These are phyloP conservation scores for Acipenser oxyrinchus DNA, from an alignment of 2,797 vertebrate species.

Conservation along the genomic window DNA sequence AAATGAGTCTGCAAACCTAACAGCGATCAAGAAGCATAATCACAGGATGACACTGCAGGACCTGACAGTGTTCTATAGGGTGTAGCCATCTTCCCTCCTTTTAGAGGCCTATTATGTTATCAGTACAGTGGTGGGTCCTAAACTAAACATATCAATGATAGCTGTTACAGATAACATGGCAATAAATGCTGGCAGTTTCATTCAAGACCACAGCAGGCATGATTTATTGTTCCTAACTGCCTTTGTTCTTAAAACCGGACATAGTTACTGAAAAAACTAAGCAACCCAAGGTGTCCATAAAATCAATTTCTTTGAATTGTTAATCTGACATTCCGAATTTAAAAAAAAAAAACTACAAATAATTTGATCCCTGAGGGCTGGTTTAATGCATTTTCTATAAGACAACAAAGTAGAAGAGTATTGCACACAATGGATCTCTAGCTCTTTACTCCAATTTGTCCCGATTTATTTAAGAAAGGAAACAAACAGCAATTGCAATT, in stretches of 20 bases:
- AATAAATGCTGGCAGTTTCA: background rate
- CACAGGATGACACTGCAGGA: slow-evolving; percentile 6
- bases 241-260: slow-evolving; percentile 3
- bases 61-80: slow-evolving; percentile 9
- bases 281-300: background rate
- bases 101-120: slow-evolving; percentile 11
- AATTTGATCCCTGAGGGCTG: background rate
- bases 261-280: slow-evolving; percentile 10
- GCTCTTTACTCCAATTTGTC: no score
- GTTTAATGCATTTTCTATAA: no score
- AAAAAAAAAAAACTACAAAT: slow-evolving; percentile 4
- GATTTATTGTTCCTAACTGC: slow-evolving; percentile 12
- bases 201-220: slow-evolving; percentile 5
- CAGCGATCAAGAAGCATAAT: background rate
- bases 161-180: slow-evolving; percentile 10
- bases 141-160: slow-evolving; percentile 7
- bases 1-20: slow-evolving; percentile 11
- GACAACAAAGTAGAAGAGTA: no score
- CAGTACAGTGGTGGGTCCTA: slow-evolving; percentile 12
- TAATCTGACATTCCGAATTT: no score
- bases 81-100: slow-evolving; percentile 7
- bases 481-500: no score
- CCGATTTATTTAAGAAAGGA: no score
- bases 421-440: no score
- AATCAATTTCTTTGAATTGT: no score